Base-by-base conservation (phyloP, 2,888 invertebrate genomes). In the Papilio gigon region DNA sequence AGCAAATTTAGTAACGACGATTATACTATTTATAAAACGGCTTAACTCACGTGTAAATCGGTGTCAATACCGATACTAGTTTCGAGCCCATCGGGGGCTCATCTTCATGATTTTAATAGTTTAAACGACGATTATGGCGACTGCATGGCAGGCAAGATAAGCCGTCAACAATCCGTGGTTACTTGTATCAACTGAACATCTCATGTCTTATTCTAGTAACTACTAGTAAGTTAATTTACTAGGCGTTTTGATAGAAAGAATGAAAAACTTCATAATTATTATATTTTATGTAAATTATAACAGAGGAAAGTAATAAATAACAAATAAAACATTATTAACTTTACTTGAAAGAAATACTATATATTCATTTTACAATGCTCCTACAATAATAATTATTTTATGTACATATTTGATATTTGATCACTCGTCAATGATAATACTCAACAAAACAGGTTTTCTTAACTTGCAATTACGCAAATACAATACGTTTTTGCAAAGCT, bases 291-390 rank as follows among this genome's bases (percentile, higher is more conserved):
- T 30, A 56, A 30, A 56, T 56, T 56, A 56, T 1, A 56, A 56
- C 53, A 56, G 58, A 47, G 27, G 22, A 53, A 65, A 71, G 65
- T 62, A 69, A 30, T 56, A 72, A 37, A 64, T 50, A 44, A 64
- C 59, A 62, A 66, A 47, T 59, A 63, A 78, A 86, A 85, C 84
- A 84, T 86, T 84, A 83, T 85, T 84, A 87, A 78, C 74, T 88
- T 88, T 87, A 86, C 78, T 89, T 86, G 84, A 86, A 84, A 83
- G 86, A 87, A 84, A 74, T 74, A 74, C 75, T 75, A 81, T 82
- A 85, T 87, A 88, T 86, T 85, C 85, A 84, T 85, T 86, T 82
- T 84, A 85, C 81, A 87, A 80, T 84, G 82, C 82, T 77, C 78
- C 82, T 84, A 84, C 82, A 79, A 73, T 64, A 69, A 70, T 66